Evolutionary conservation across 2,888 invertebrate species (phyloP).

Genomic region (Agrotis segetum): DNA sequence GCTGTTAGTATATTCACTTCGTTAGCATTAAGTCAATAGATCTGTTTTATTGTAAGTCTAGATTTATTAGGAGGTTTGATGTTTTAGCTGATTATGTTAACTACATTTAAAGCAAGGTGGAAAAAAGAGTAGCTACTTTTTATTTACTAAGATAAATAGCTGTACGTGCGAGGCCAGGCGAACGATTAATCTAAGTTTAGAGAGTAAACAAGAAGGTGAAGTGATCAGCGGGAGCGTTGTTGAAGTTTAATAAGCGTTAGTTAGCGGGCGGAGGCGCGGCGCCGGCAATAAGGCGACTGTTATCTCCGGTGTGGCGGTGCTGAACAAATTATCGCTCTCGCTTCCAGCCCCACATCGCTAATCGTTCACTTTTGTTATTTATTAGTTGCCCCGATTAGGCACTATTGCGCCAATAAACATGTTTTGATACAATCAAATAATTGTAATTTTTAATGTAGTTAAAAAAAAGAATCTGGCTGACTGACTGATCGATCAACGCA

Average conservation of each 20-base stretch:
- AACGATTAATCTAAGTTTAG: conserved; percentile 90
- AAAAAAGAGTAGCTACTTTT: conserved; percentile 65
- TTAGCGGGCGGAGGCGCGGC: conserved; percentile 83
- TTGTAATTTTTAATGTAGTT: no score
- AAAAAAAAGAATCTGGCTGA: no score
- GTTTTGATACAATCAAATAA: no score
- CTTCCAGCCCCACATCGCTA: conserved; percentile 66
- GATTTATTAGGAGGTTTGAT: conserved; percentile 45
- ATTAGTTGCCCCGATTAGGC: conserved; percentile 48
- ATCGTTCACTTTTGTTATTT: conserved; percentile 60
- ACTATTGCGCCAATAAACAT: conserved; percentile 1
- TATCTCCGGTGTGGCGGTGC: conserved; percentile 85
- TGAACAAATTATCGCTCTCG: conserved; percentile 79
- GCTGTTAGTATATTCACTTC: conserved; percentile 27
- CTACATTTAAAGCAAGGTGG: conserved; percentile 46
- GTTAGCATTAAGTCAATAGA: conserved; percentile 46
- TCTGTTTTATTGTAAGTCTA: conserved; percentile 56
- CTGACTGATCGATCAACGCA: no score
- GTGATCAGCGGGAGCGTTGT: conserved; percentile 89
- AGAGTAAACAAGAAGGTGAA: conserved; percentile 90
- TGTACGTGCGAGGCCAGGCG: conserved; percentile 76
- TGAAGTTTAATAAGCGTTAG: conserved; percentile 91
- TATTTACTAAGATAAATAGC: conserved; percentile 80
- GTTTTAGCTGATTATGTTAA: conserved; percentile 42
- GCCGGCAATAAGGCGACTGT: conserved; percentile 86